Conservation (phyloP, 2,888 invertebrate species). For the Dryobota labecula region DNA sequence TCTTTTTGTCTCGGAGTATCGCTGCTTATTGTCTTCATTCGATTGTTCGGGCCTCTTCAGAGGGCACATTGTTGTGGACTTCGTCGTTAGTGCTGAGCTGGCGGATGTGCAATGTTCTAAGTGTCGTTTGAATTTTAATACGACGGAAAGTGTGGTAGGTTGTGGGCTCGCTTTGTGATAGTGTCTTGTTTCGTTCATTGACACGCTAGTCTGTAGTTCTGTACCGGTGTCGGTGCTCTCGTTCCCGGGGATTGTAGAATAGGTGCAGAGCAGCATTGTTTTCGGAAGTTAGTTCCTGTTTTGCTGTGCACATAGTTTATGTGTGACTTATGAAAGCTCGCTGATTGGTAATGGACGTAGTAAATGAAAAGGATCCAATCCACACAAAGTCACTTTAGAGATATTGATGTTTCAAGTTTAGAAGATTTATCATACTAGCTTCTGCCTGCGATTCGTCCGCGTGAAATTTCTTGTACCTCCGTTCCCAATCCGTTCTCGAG, state of each 20-base stretch:
- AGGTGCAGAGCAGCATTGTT: not conserved
- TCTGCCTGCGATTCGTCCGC: no score
- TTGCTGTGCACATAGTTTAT: not conserved
- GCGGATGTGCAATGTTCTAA: constrained; percentile 89
- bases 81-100: constrained; percentile 89
- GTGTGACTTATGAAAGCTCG: not conserved
- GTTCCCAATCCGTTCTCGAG: no score
- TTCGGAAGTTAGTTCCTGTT: constrained; percentile 8
- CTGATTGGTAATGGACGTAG: no score
- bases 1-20: constrained; percentile 91
- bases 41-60: constrained; percentile 91
- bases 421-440: no score
- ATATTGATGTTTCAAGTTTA: no score
- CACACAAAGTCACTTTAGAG: no score
- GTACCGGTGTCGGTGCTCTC: constrained; percentile 4
- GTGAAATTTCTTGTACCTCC: no score
- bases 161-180: constrained; percentile 53
- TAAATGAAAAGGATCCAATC: no score
- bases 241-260: constrained; percentile 11
- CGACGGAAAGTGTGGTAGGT: constrained; percentile 72
- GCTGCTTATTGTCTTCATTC: constrained; percentile 91
- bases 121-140: constrained; percentile 88
- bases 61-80: constrained; percentile 90
- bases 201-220: constrained; percentile 13
- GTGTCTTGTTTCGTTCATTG: constrained; percentile 45